Evolutionary conservation across 1,140 invertebrate genomes (phyloP).

Genomic region (Mactra quadrangularis): DNA sequence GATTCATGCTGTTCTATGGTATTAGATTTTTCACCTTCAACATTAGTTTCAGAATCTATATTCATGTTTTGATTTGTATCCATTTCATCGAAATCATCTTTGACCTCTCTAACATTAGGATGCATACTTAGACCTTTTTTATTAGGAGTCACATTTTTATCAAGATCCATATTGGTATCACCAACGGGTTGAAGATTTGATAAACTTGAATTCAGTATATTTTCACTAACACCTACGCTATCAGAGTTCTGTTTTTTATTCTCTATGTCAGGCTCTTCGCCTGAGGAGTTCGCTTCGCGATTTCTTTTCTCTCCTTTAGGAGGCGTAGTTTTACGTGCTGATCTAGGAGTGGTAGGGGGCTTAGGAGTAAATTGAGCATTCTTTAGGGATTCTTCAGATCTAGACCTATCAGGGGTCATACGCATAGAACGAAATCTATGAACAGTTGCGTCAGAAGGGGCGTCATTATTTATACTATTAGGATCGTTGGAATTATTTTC

Average conservation of each 20-base stretch:
- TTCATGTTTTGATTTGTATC: slow-evolving; percentile 57
- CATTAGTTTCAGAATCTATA: neutral
- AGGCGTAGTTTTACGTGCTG: slow-evolving; percentile 58
- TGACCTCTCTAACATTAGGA: slow-evolving; percentile 49
- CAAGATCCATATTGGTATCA: slow-evolving; percentile 22
- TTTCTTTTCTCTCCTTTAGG: slow-evolving; percentile 74
- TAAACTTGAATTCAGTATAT: slow-evolving; percentile 48
- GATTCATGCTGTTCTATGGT: no score
- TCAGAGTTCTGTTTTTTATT: slow-evolving; percentile 67
- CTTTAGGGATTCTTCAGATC: slow-evolving; percentile 71
- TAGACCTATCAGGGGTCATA: slow-evolving; percentile 68
- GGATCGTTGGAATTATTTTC: slow-evolving; percentile 46
- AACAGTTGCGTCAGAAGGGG: slow-evolving; percentile 71
- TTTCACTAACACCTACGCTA: slow-evolving; percentile 42
- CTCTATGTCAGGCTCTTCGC: slow-evolving; percentile 69
- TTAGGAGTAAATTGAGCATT: slow-evolving; percentile 76
- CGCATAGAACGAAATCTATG: slow-evolving; percentile 73
- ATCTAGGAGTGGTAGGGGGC: slow-evolving; percentile 75
- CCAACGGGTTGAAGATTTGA: slow-evolving; percentile 44
- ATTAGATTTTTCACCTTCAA: neutral
- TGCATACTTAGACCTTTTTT: slow-evolving; percentile 48
- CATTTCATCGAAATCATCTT: neutral
- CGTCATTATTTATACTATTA: slow-evolving; percentile 58
- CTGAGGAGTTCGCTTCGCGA: slow-evolving; percentile 70
- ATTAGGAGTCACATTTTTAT: neutral